Evolutionary conservation across 2,797 vertebrate genomes (phyloP).

Genomic region (Thripadectes ignobilis): DNA sequence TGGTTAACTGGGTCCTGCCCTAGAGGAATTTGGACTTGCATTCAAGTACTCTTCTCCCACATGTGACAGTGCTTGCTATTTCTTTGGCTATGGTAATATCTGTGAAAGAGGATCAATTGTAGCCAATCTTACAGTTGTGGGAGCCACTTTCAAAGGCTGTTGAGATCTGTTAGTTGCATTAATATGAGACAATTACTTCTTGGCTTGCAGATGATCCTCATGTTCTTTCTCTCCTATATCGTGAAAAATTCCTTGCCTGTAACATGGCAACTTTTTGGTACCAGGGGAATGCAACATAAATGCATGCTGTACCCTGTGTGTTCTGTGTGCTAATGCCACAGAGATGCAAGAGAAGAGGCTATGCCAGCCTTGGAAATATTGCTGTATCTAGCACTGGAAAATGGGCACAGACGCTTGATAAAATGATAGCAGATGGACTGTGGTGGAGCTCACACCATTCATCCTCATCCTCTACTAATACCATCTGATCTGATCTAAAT

Average conservation of each 20-base stretch:
- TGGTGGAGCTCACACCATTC: not conserved
- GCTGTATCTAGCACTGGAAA: not conserved
- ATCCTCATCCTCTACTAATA: not conserved
- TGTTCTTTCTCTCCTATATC: not conserved
- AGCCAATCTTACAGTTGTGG: not conserved
- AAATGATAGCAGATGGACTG: not conserved
- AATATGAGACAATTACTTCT: not conserved
- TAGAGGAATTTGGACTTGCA: not conserved
- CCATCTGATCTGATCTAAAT: not conserved
- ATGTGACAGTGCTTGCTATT: not conserved
- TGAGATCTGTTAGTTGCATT: not conserved
- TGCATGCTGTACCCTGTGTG: not conserved
- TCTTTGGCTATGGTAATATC: not conserved
- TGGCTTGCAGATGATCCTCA: not conserved
- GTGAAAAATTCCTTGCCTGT: not conserved
- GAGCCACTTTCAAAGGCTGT: not conserved
- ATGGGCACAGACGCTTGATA: not conserved
- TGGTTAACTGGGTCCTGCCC: not conserved
- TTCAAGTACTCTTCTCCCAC: not conserved
- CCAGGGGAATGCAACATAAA: not conserved
- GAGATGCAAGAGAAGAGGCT: not conserved
- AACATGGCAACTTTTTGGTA: not conserved
- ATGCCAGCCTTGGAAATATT: not conserved
- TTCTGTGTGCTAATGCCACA: not conserved
- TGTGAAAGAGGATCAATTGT: not conserved